Base-by-base conservation (phyloP, 2,797 vertebrate genomes). In the Scleropages formosus region DNA sequence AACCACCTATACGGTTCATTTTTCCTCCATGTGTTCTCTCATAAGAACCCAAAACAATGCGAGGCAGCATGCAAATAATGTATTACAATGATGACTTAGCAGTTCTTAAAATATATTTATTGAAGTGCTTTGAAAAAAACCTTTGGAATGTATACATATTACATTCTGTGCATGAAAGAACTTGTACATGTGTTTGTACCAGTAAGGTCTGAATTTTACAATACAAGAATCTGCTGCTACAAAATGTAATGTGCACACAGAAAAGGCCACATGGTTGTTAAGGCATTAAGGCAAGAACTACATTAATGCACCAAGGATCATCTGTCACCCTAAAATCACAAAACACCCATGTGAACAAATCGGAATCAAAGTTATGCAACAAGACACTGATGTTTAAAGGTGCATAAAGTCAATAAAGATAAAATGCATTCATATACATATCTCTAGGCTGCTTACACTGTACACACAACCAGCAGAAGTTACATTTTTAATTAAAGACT, bases 81-180 rank as follows among this genome's bases (percentile, higher is more conserved):
- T 16, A 44, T 46, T 47, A 31, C 18, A 65, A 56, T 60, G n/a
- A 60, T 24, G n/a, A 20, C 60, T 58, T 11, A 61, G 4, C 24
- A 6, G 10, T 61, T 75, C 31, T 76, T 70, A 61, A 69, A 75
- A 75, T 69, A 75, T 31, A 75, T 75, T 69, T 69, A 69, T 75
- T 69, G 56, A 27, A 16, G 49, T 8, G 27, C 58, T 46, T 75
- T 51, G 7, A 44, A 49, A 72, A 44, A 46, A 74, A 64, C 62
- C 27, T 47, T 69, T 26, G 20, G 26, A 58, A 61, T 24, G 39
- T 46, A 70, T 60, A 59, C 66, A 69, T 16, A 69, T 47, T 12
- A 76, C 66, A 59, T 60, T 69, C 20, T 47, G 39, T 51, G 44
- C 10, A 53, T 10, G 39, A 12, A 70, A 61, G 4, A 74, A 31